These are phyloP conservation scores for Oncorhynchus mykiss DNA, from an alignment of 2,113 vertebrate genomes.

Conservation along the genomic window DNA sequence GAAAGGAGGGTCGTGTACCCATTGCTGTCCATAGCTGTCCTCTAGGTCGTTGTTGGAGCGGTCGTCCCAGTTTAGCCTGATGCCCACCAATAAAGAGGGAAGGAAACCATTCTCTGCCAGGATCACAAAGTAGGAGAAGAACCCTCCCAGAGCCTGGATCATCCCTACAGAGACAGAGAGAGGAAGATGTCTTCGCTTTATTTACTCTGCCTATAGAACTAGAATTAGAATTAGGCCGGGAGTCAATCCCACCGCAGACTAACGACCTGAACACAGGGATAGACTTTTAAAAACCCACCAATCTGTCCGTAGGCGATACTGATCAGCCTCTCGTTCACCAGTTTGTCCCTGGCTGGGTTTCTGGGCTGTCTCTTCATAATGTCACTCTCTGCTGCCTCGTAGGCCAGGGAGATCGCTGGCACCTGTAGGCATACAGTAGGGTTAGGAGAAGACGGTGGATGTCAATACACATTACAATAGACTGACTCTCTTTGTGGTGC, in stretches of 20 bases:
- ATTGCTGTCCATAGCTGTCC: conserved; percentile 90
- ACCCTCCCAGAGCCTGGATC: conserved; percentile 89
- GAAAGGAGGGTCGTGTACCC: conserved; percentile 67
- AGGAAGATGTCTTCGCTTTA: neutral
- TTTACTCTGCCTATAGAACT: neutral
- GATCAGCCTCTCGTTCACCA: conserved; percentile 78
- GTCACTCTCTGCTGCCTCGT: conserved; percentile 77
- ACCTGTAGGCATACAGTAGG: conserved; percentile 59
- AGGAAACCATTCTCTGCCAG: conserved; percentile 85
- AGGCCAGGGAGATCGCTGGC: conserved; percentile 79
- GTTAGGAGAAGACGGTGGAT: neutral
- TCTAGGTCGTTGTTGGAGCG: conserved; percentile 78
- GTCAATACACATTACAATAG: too few relatives aligned
- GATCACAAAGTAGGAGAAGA: conserved; percentile 83
- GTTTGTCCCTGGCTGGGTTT: conserved; percentile 74
- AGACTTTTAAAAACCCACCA: conserved; percentile 50
- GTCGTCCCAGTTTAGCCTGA: conserved; percentile 80
- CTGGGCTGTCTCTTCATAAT: conserved; percentile 81
- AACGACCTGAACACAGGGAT: too few relatives aligned
- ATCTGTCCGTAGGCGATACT: conserved; percentile 80
- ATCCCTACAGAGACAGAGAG: conserved; percentile 72
- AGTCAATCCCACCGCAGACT: neutral
- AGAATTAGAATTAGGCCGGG: neutral
- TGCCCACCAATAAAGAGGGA: conserved; percentile 75
- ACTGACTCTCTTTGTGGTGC: too few relatives aligned